Base-by-base conservation (phyloP, 2,888 invertebrate species). In the Dexiosoma caninum region DNA sequence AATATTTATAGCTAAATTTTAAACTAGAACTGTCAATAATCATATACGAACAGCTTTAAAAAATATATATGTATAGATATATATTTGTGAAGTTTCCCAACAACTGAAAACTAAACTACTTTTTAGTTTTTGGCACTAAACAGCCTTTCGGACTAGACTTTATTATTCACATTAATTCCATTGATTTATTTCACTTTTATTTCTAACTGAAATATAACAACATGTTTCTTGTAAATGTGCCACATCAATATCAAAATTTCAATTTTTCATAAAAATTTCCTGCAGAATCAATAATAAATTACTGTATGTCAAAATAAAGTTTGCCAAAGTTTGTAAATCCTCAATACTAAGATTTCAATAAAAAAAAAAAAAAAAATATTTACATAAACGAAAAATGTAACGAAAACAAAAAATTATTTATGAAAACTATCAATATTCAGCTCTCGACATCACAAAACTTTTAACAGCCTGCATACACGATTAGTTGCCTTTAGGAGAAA, bases 371-470 rank as follows among this genome's bases (percentile, higher is more conserved):
- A n/a, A n/a, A n/a, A n/a, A n/a, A n/a, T n/a, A n/a, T n/a, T n/a
- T 1, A 14, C 2, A 37, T 16, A 49, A 23, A 49, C 1, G 35
- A n/a, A 0, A 23, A 16, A 62, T 14, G 44, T 10, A 49, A 53
- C 60, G 16, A 51, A 55, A 16, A 42, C 6, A 42, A 42, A 14
- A 16, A 7, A n/a, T n/a, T n/a, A 14, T 42, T 14, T 71, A 78
- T 67, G 53, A 72, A 70, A 78, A 53, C 49, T 53, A 72, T 71
- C 71, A 72, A 66, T 60, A 60, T 67, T 62, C 64, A 60, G 42
- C 44, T 35, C n/a, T 57, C 21, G 10, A 53, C 21, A 49, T 35
- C 57, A 59, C 35, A 64, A 72, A 72, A 53, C 23, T 72, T 72
- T 66, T 42, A 67, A 40, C 49, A 40, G 57, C 32, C 49, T 49